Evolutionary conservation across 2,888 invertebrate genomes (phyloP).

Genomic region (Alloplasta piceator): DNA sequence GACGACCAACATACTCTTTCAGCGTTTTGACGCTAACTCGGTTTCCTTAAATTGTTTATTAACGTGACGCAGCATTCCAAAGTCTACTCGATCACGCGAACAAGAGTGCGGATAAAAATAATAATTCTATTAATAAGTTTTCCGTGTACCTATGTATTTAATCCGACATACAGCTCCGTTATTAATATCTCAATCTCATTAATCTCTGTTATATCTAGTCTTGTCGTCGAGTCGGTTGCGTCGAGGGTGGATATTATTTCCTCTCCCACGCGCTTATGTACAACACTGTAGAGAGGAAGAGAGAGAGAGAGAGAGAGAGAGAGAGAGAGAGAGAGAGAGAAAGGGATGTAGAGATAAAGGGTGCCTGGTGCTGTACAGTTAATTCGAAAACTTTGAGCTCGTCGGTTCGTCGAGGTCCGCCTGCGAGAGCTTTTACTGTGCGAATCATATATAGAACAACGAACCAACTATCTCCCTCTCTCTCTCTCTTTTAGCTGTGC

Average conservation of each 20-base stretch:
- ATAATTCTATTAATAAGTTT: no score
- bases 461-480: constrained; percentile 30
- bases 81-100: no score
- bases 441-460: constrained; percentile 53
- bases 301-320: constrained; percentile 16
- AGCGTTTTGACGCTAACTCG: no score
- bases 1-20: no score
- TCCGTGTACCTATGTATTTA: no score
- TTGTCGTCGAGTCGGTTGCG: constrained; percentile 51
- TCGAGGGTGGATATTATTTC: constrained; percentile 55
- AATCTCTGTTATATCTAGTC: constrained; percentile 57
- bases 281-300: constrained; percentile 32
- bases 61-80: no score
- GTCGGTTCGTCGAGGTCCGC: constrained; percentile 24
- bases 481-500: constrained; percentile 12
- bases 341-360: constrained; percentile 1
- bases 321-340: constrained; percentile 21
- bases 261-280: constrained; percentile 19
- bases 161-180: no score
- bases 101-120: no score
- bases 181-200: constrained; percentile 62
- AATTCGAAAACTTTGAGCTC: constrained; percentile 75
- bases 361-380: constrained; percentile 68
- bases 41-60: no score
- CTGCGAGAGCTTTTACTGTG: constrained; percentile 35